Evolutionary conservation across 2,888 invertebrate genomes (phyloP).

Genomic region (Malthinus flaveolus): DNA sequence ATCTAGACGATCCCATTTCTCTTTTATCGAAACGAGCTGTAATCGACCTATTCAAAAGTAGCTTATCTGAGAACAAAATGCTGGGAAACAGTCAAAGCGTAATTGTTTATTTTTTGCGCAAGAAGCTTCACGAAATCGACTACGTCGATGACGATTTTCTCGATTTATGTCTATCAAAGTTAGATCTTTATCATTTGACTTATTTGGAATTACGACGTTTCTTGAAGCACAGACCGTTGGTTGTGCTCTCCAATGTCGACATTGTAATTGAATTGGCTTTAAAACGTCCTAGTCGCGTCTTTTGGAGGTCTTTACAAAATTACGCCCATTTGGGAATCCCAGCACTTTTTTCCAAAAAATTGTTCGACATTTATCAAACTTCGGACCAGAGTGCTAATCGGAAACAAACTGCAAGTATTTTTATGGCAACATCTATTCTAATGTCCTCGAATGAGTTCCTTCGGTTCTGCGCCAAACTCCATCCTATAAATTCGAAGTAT

Average conservation of each 20-base stretch:
- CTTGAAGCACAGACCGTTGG: neutral
- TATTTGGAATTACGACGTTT: neutral
- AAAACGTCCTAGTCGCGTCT: neutral
- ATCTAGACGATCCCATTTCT: constrained; percentile 7
- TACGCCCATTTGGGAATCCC: constrained; percentile 14
- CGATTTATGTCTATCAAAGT: neutral
- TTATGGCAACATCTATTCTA: neutral
- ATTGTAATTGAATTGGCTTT: neutral
- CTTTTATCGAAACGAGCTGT: neutral
- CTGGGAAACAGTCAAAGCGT: neutral
- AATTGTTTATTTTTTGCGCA: neutral
- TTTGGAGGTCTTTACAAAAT: constrained; percentile 13
- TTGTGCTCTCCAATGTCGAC: neutral
- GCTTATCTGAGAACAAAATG: neutral
- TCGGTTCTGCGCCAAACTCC: too few relatives aligned
- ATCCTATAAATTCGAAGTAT: neutral
- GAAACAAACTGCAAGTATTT: neutral
- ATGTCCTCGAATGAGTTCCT: neutral
- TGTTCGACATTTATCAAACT: neutral
- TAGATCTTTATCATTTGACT: too few relatives aligned
- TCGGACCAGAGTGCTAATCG: neutral
- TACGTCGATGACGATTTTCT: neutral
- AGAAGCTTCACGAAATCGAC: neutral
- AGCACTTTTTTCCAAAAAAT: neutral
- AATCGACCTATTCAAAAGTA: neutral